Conservation (phyloP, 1,140 invertebrate genomes). For the Ceratitis capitata region DNA sequence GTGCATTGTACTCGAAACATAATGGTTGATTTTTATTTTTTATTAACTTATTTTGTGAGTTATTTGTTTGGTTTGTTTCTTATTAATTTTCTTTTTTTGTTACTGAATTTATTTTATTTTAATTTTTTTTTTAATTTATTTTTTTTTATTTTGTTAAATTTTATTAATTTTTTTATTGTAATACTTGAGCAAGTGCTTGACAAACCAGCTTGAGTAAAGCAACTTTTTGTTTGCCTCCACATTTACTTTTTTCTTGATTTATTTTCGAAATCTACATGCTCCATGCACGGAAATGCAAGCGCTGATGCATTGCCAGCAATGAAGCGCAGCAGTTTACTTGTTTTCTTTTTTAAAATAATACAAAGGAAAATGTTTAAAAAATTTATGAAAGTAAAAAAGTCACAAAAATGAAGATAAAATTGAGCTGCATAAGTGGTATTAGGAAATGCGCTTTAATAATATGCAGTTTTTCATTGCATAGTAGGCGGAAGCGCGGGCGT, state of each 20-base stretch:
- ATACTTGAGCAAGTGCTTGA: not conserved
- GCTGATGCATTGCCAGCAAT: not conserved
- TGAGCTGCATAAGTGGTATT: not conserved
- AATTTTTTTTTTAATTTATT: too few relatives aligned
- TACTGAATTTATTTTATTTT: too few relatives aligned
- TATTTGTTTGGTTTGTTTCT: not conserved
- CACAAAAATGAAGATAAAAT: not conserved
- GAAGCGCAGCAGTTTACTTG: not conserved
- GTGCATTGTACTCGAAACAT: not conserved
- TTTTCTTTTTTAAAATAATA: not conserved
- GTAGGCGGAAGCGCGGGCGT: constrained; percentile 7
- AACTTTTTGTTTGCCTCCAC: not conserved
- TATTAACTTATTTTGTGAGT: not conserved
- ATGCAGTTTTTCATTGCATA: not conserved
- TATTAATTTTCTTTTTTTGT: too few relatives aligned
- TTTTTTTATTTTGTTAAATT: too few relatives aligned
- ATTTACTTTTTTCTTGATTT: not conserved
- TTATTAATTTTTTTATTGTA: too few relatives aligned
- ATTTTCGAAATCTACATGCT: not conserved
- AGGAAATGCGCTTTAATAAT: not conserved
- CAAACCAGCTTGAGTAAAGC: not conserved
- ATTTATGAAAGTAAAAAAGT: not conserved
- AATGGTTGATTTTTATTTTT: not conserved
- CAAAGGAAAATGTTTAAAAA: not conserved
- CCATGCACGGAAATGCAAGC: constrained; percentile 4